Evolutionary conservation across 2,888 invertebrate species (phyloP), one percentile per base, ranked within the genome.

Genomic region (Nycteola revayana): DNA sequence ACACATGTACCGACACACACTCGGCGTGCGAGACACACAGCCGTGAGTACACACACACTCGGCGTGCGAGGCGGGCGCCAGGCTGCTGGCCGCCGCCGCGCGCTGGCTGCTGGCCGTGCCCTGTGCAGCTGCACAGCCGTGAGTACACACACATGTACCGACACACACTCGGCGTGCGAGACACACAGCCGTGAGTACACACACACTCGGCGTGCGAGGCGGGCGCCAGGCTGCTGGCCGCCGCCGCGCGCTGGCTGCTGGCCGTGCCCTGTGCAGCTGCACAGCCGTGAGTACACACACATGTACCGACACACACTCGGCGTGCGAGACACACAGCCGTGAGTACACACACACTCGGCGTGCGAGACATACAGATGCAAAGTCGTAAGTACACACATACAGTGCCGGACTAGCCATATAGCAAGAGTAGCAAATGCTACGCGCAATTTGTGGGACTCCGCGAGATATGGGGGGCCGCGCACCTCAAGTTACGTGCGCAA

Each of bases 171-270:
- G n/a, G n/a, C n/a, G n/a, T n/a, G n/a, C n/a, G n/a, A n/a, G n/a
- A n/a, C n/a, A n/a, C n/a, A n/a, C n/a, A n/a, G n/a, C n/a, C n/a
- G n/a, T n/a, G n/a, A n/a, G 91, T 98, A 60, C 96, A 97, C 55
- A 93, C 96, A 65, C 98, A 98, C 86, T 98, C 96, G 65, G 95
- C 96, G 31, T 98, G 98, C 84, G 98, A 99, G 89, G 96, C 96
- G 54, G 98, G 97, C 10, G 97, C 98, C 1, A 89, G 98, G 28
- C 91, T 99, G 33, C 91, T 99, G 36, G 97, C 98, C 67, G 91
- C 97, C 6, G 93, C 95, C 7, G 94, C 98, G 36, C 94, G 98
- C 66, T 98, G 98, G 97, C 92, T 96, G 30, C 91, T 94, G 50
- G 94, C 94, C 59, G 92, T 98, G 58, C 93, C 95, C 11, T 94